Conservation (phyloP, 2,113 vertebrate species). For the Oenanthe oenanthe region DNA sequence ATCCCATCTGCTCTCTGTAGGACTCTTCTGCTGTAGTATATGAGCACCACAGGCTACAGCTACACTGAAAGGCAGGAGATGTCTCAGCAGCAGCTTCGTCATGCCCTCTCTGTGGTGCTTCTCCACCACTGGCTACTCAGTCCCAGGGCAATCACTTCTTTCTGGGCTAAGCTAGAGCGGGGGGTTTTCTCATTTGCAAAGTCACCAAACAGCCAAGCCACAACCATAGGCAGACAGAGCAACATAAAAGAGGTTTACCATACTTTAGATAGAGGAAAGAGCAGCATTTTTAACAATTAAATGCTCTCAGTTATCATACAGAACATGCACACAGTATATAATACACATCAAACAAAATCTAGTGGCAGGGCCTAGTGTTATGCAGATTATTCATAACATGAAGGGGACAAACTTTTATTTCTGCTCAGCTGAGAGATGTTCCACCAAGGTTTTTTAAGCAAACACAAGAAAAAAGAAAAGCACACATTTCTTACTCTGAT, state of each 20-base stretch:
- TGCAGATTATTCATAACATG: neutral
- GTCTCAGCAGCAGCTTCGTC: neutral
- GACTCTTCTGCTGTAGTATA: neutral
- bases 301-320: neutral
- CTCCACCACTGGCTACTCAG: neutral
- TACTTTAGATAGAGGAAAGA: neutral
- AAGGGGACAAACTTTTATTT: neutral
- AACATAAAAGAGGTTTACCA: neutral
- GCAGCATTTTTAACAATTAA: neutral
- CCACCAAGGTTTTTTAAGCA: neutral
- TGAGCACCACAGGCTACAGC: neutral
- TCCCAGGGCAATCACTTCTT: neutral
- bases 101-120: neutral
- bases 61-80: neutral
- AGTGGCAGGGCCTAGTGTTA: neutral
- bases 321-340: fast-evolving
- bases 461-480: slow-evolving; percentile 12
- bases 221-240: neutral
- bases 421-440: neutral
- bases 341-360: neutral
- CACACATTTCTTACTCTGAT: neutral
- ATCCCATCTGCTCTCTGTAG: neutral
- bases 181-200: neutral
- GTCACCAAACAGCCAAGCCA: neutral
- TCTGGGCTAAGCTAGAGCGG: fast-evolving